phyloP scores from a whole-genome alignment of 2,797 vertebrate genomes.

The Muraenolepis orangiensis region DNA sequence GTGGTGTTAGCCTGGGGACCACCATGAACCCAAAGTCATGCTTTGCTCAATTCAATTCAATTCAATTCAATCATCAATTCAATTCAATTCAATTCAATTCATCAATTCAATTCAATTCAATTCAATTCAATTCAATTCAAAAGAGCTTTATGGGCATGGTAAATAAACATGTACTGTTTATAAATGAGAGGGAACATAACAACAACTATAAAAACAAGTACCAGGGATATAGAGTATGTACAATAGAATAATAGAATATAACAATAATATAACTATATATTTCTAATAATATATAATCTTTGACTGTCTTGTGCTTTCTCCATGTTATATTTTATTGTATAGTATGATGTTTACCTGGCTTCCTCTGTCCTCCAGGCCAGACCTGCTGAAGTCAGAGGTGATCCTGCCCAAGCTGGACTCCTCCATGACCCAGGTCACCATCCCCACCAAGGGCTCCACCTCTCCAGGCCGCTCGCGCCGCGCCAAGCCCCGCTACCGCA shows the following conservation, averaged over 20 bases:
- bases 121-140: background rate
- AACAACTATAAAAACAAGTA: background rate
- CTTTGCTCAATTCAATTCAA: no score
- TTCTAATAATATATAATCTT: no score
- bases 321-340: background rate
- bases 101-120: background rate
- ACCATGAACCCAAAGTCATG: no score
- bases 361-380: constrained; percentile 75
- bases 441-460: constrained; percentile 87
- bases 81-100: no score
- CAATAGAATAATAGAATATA: background rate
- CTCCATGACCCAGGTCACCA: constrained; percentile 86
- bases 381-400: constrained; percentile 91
- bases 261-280: background rate
- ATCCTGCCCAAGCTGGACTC: constrained; percentile 89
- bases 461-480: constrained; percentile 87
- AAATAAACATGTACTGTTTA: background rate
- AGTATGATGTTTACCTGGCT: background rate
- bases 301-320: background rate
- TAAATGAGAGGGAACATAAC: background rate
- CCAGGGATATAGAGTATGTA: background rate
- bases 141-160: background rate
- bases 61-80: background rate
- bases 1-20: no score
- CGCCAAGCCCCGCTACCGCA: constrained; percentile 88